Base-by-base conservation (phyloP, 2,113 vertebrate species). In the Platycercus adscitus region DNA sequence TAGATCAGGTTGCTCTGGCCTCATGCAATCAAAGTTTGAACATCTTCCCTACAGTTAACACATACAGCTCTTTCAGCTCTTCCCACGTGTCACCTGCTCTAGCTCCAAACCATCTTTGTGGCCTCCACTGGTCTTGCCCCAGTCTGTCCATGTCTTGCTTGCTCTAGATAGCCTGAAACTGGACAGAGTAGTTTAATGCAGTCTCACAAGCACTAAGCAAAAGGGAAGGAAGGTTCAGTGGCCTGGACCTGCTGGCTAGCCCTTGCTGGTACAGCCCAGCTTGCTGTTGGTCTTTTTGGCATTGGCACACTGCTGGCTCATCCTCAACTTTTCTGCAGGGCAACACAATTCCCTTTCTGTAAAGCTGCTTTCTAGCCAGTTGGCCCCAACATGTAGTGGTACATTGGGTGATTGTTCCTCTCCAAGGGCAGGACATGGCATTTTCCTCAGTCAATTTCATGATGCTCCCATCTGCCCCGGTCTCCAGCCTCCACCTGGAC, bases 71-170 rank as follows among this genome's bases (percentile, higher is more conserved):
- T 49, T 77, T 52, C 33, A 44, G 50, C 23, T 65, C 55, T 28
- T 50, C 31, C 28, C 13, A 7, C 1, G 0, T 1, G 1, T 6
- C 44, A 58, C 29, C 6, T 39, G 24, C 66, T 90, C 35, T 49
- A 71, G 25, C 31, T 71, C 23, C 73, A 60, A n/a, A 78, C 17
- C 49, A 33, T 11, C 33, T 23, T 3, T 18, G 21, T 9, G 21
- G 21, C 43, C 23, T 78, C 72, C 56, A 56, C 29, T 28, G 21
- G 41, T 47, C 55, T 77, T 47, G 25, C 68, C 73, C 21, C 33
- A 58, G 56, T 16, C 56, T 6, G 6, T 35, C 33, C 33, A 58
- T 24, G 33, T 58, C 56, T 33, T 15, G 43, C 31, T 50, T 44
- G 26, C 17, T 37, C 44, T 37, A 81, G 31, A 26, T 6, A 81